phyloP scores from a whole-genome alignment of 2,888 invertebrate species.

The Ophion obscuratus region DNA sequence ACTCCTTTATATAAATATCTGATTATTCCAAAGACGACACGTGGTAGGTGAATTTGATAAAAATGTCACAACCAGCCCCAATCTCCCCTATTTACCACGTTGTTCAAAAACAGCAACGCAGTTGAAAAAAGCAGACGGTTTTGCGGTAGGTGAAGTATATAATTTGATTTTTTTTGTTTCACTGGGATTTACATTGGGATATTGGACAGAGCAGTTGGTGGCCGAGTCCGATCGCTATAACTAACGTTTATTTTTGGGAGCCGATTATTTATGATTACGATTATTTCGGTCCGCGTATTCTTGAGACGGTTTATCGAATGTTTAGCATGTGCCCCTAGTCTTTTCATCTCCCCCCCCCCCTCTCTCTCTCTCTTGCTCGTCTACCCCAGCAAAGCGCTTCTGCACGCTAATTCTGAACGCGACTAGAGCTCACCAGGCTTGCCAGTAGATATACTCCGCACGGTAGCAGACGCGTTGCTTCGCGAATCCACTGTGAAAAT shows the following conservation, averaged over 20 bases:
- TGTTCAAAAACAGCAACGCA: no score
- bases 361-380: background rate
- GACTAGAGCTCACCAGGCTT: constrained; percentile 46
- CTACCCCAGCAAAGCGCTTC: constrained; percentile 2
- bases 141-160: no score
- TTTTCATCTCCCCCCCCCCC: constrained; percentile 4
- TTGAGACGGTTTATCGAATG: constrained; percentile 81
- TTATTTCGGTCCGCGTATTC: constrained; percentile 81
- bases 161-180: background rate
- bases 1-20: no score
- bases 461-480: constrained; percentile 29
- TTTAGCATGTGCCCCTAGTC: constrained; percentile 77
- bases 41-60: no score
- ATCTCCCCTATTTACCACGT: no score
- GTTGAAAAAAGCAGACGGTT: background rate
- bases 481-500: constrained; percentile 25
- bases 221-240: constrained; percentile 66
- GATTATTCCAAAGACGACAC: no score
- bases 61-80: no score
- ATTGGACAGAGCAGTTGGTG: constrained; percentile 69
- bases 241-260: constrained; percentile 80
- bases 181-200: constrained; percentile 24
- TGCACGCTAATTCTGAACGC: constrained; percentile 80
- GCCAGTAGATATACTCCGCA: constrained; percentile 28
- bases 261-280: constrained; percentile 83